Evolutionary conservation across 2,797 vertebrate species (phyloP).

Genomic region (Pangasius macronema): DNA sequence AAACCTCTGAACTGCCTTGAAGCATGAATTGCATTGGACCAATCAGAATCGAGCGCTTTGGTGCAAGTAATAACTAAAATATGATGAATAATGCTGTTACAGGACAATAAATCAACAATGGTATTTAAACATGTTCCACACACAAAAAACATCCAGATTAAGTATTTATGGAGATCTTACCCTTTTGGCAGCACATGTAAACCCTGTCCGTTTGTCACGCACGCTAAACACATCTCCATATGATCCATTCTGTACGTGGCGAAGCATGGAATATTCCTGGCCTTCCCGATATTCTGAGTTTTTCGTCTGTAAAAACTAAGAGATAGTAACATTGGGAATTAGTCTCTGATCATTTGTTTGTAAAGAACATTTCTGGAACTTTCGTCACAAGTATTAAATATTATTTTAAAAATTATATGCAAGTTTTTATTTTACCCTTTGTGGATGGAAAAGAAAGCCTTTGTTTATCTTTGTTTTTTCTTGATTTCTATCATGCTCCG

Average conservation of each 20-base stretch:
- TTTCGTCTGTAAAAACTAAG: conserved; percentile 81
- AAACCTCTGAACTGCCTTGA: not conserved
- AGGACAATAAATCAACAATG: not conserved
- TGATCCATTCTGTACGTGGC: conserved; percentile 86
- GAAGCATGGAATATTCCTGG: conserved; percentile 80
- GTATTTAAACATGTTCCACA: not conserved
- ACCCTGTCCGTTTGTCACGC: conserved; percentile 84
- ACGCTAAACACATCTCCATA: conserved; percentile 92
- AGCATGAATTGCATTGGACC: not conserved
- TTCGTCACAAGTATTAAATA: not conserved
- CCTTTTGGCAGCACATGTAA: conserved; percentile 91
- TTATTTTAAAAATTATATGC: not conserved
- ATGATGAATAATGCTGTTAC: not conserved
- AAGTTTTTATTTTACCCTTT: conserved; percentile 70
- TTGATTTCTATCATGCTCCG: conserved; percentile 57
- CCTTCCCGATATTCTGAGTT: conserved; percentile 84
- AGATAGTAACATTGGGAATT: not conserved
- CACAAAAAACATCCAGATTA: not conserved
- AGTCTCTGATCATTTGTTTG: not conserved
- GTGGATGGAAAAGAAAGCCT: conserved; percentile 75
- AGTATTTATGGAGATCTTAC: conserved; percentile 64
- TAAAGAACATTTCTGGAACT: not conserved
- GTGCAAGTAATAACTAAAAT: not conserved
- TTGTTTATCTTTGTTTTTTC: conserved; percentile 67
- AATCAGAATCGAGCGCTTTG: not conserved